A percentile compares a stretch with the other conserved stretches of the same genome.
These are phyloP conservation scores for Euglossa dilemma DNA, from an alignment of 1,140 invertebrate genomes.

Conservation along the genomic window DNA sequence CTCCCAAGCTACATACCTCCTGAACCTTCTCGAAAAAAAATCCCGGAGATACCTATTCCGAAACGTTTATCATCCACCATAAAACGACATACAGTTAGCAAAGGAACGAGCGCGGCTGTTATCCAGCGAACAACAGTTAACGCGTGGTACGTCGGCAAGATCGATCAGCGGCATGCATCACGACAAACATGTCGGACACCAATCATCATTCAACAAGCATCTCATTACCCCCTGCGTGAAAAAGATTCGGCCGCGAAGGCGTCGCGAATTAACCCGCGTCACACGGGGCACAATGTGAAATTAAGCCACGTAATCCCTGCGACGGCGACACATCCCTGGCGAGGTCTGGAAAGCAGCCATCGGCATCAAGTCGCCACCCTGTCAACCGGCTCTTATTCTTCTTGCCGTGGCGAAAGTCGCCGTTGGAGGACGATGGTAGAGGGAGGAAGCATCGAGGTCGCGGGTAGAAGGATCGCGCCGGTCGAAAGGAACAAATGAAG, in stretches of 20 bases:
- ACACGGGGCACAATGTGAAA: constrained; percentile 18
- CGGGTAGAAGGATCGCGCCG: constrained; percentile 33
- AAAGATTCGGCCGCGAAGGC: not conserved
- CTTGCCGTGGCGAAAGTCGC: constrained; percentile 13
- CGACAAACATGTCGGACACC: not conserved
- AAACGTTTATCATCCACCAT: not conserved
- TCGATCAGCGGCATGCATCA: too few species aligned
- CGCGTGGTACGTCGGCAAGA: too few species aligned
- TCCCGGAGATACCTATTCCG: not conserved
- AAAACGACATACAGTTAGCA: not conserved
- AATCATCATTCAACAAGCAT: not conserved
- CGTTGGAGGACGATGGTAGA: not conserved
- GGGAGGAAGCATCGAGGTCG: not conserved
- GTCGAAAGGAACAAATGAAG: constrained; percentile 44
- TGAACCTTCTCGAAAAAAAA: not conserved
- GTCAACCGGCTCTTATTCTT: constrained; percentile 1
- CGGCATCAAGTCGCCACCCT: constrained; percentile 6
- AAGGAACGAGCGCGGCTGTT: not conserved
- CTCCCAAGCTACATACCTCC: not conserved
- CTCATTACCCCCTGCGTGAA: not conserved
- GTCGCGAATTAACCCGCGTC: not conserved
- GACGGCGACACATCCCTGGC: not conserved
- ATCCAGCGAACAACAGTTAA: not conserved
- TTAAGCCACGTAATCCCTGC: constrained; percentile 1
- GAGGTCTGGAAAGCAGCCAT: constrained; percentile 1